phyloP scores from a whole-genome alignment of 2,888 invertebrate genomes.

The Ornithoptera priamus region DNA sequence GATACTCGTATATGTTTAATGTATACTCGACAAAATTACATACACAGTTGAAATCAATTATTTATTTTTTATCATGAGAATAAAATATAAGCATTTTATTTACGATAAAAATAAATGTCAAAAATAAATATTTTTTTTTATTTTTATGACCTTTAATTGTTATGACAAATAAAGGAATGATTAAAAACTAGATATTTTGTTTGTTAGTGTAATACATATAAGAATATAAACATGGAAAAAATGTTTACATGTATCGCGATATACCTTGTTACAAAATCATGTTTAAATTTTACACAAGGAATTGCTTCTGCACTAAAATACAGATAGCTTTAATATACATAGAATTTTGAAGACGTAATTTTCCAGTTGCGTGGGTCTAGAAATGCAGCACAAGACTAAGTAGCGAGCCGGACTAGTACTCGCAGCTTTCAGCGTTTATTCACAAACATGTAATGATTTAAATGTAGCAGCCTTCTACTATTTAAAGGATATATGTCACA shows the following conservation, averaged over 20 bases:
- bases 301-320: background rate
- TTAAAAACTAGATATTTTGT: no score
- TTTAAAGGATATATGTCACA: background rate
- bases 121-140: no score
- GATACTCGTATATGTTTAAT: no score
- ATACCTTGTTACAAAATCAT: background rate
- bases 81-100: no score
- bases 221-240: background rate
- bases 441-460: constrained; percentile 15
- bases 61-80: no score
- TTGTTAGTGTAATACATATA: no score
- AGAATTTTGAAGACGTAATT: constrained; percentile 22
- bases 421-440: constrained; percentile 11
- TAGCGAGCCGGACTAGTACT: constrained; percentile 16
- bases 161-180: no score
- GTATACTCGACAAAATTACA: no score
- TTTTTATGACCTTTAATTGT: no score
- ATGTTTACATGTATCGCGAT: background rate
- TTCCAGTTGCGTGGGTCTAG: constrained; percentile 19
- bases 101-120: no score
- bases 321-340: constrained; percentile 8
- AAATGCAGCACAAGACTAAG: constrained; percentile 15
- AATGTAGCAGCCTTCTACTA: background rate
- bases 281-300: background rate
- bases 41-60: no score